These are phyloP conservation scores for Kryptolebias marmoratus DNA, from an alignment of 2,113 vertebrate genomes.

Conservation along the genomic window DNA sequence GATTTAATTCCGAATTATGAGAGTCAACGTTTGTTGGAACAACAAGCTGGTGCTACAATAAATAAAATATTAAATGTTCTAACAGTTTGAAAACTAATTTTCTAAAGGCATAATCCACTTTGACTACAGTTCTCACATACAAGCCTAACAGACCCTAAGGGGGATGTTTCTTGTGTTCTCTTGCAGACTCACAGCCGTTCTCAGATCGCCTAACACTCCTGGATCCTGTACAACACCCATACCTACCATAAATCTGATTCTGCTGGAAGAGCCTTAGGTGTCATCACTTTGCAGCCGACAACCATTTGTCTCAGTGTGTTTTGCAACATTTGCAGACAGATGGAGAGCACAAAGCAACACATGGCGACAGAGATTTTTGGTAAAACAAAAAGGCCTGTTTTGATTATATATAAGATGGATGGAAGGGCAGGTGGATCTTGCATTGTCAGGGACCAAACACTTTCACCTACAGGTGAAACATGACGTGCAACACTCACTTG, in stretches of 20 bases:
- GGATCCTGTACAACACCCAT: constrained; percentile 56
- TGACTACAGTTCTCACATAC: constrained; percentile 50
- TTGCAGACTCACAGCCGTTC: constrained; percentile 57
- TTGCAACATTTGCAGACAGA: constrained; percentile 18
- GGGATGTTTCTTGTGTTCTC: constrained; percentile 58
- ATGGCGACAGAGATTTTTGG: constrained; percentile 40
- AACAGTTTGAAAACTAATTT: not conserved
- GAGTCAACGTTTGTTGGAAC: constrained; percentile 29
- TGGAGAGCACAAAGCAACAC: constrained; percentile 39
- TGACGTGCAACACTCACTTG: constrained; percentile 53
- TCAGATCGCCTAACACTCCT: constrained; percentile 64
- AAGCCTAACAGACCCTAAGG: constrained; percentile 54
- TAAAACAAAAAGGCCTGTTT: constrained; percentile 4
- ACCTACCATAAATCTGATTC: constrained; percentile 67
- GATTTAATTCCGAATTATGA: constrained; percentile 27
- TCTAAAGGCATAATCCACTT: constrained; percentile 34
- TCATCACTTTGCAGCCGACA: constrained; percentile 58
- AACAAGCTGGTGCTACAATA: constrained; percentile 1
- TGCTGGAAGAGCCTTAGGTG: constrained; percentile 58
- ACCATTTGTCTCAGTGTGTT: constrained; percentile 50
- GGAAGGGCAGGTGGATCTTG: not conserved
- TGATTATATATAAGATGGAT: not conserved
- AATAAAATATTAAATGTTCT: constrained; percentile 1
- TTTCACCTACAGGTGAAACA: constrained; percentile 41
- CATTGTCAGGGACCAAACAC: not conserved